Percentiles rank a stretch among this genome's conserved stretches.
Conservation (phyloP, 2,113 vertebrate genomes). For the Ctenodactylus gundi region DNA sequence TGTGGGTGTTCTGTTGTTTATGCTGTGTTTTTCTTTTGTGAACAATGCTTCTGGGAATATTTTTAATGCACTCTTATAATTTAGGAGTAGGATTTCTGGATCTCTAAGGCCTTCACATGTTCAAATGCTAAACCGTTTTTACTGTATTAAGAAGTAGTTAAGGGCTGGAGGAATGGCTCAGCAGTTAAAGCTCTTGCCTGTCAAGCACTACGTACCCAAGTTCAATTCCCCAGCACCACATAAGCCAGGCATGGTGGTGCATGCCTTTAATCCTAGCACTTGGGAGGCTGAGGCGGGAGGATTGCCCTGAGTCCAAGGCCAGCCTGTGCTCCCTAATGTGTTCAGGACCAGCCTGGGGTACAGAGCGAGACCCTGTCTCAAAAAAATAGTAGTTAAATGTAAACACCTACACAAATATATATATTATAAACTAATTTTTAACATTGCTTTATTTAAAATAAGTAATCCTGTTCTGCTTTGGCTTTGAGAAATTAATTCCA, state of each 20-base stretch:
- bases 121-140: not conserved
- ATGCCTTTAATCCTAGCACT: too few relatives aligned
- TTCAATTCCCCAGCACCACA: too few relatives aligned
- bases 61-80: not conserved
- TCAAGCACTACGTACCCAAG: too few relatives aligned
- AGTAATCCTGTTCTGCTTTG: not conserved
- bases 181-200: too few relatives aligned
- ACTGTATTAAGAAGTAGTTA: too few relatives aligned
- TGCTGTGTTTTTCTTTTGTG: not conserved
- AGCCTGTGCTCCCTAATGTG: too few relatives aligned
- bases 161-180: too few relatives aligned
- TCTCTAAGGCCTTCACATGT: not conserved
- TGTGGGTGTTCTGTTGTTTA: not conserved
- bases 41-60: not conserved
- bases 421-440: not conserved
- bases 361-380: too few relatives aligned
- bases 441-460: not conserved
- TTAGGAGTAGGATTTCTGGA: not conserved
- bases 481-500: not conserved
- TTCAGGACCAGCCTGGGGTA: too few relatives aligned
- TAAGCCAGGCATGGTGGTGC: too few relatives aligned
- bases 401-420: conserved; percentile 1
- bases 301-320: too few relatives aligned
- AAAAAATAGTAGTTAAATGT: conserved; percentile 15
- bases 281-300: too few relatives aligned